Evolutionary conservation across 2,113 vertebrate species (phyloP), one percentile per base, ranked within the genome.

Genomic region (Rhinoderma darwinii): DNA sequence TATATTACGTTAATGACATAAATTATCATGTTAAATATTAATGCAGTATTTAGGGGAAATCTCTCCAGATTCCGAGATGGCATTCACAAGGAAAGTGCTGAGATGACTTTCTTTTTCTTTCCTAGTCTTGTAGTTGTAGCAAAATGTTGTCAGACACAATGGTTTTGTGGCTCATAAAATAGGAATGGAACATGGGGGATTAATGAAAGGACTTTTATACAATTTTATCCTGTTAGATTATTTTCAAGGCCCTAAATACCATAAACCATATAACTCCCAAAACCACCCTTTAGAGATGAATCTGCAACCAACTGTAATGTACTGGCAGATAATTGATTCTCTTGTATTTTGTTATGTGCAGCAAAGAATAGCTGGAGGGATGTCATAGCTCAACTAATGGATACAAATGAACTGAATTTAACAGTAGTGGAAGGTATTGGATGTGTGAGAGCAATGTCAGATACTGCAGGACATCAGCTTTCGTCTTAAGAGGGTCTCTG

Each of bases 331-430:
- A 87, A 87, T 87, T 87, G 86, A 87, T 82, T 87, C 86, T 82
- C 86, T 82, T 82, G 86, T 87, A 87, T 87, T 87, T 87, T 82
- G 78, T 87, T 82, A 87, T 87, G 79, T 82, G 86, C 77, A 50
- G 78, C 70, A 87, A 82, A 87, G 86, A 81, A 82, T 82, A 82
- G 86, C 86, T 82, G 50, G 84, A 75, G 86, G 86, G 51, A 87
- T 87, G 86, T 87, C 86, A 87, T 82, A 87, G 68, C 70, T 82
- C 54, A 73, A 43, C 86, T 87, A 87, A 87, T 87, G 86, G 86
- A 87, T 87, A 87, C 86, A 87, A 87, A 87, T 87, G 86, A 79
- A 82, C 86, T 87, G 79, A 82, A 87, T 87, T 87, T 87, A 87
- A 72, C 41, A 74, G 68, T 59, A 86, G 85, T 82, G 32, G 78